Percentiles rank a stretch among this genome's conserved stretches.
Conservation (phyloP, 2,888 invertebrate genomes). For the Hemaris fuciformis region DNA sequence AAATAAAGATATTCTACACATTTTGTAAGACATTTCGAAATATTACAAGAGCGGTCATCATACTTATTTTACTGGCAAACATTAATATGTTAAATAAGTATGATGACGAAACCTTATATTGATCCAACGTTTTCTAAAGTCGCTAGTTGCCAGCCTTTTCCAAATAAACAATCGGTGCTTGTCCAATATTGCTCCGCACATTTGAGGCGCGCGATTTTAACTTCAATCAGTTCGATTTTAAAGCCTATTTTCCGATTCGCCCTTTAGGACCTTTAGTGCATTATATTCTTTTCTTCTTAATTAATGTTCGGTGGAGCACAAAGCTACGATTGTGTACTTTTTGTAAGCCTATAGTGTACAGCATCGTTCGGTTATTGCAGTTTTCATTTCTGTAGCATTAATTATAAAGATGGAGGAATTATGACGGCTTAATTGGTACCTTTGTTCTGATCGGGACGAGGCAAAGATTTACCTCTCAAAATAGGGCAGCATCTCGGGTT, state of each 20-base stretch:
- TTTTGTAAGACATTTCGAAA: not conserved
- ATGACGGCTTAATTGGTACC: slow-evolving; percentile 66
- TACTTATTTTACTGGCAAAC: slow-evolving; percentile 33
- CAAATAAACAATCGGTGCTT: slow-evolving; percentile 44
- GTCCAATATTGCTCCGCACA: slow-evolving; percentile 32
- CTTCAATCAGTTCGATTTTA: slow-evolving; percentile 29
- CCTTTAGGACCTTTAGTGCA: slow-evolving; percentile 45
- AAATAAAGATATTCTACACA: not conserved
- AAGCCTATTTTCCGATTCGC: slow-evolving; percentile 35
- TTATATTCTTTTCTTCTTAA: slow-evolving; percentile 63
- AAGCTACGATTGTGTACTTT: slow-evolving; percentile 70
- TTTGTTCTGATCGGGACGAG: slow-evolving; percentile 55
- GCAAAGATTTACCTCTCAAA: slow-evolving; percentile 55
- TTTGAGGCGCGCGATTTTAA: slow-evolving; percentile 28
- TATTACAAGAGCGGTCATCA: slow-evolving; percentile 15
- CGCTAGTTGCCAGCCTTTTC: slow-evolving; percentile 37
- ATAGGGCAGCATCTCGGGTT: slow-evolving; percentile 39
- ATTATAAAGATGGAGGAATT: slow-evolving; percentile 68
- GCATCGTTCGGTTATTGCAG: slow-evolving; percentile 54
- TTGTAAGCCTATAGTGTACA: slow-evolving; percentile 48
- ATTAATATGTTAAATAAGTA: no score
- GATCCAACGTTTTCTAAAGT: slow-evolving; percentile 40
- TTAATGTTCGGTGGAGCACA: slow-evolving; percentile 73
- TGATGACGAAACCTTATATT: slow-evolving; percentile 33
- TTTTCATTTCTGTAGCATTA: slow-evolving; percentile 73